Conservation (phyloP, 2,888 invertebrate genomes). For the Heteromurus nitidus region DNA sequence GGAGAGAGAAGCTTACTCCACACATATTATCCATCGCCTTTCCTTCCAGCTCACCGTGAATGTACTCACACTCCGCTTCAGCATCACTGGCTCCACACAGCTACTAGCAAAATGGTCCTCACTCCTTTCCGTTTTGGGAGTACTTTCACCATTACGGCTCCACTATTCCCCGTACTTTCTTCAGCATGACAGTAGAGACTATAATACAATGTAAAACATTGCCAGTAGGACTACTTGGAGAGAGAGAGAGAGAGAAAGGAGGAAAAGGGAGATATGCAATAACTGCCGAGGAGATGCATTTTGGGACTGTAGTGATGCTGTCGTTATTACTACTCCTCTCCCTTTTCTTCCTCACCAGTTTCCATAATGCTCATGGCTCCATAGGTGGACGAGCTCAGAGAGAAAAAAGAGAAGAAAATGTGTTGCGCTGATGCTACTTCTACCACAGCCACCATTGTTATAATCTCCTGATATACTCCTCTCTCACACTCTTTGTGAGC, state of each 20-base stretch:
- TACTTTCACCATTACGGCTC: constrained; percentile 34
- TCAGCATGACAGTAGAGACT: background rate
- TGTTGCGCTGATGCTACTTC: constrained; percentile 8
- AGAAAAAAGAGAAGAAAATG: background rate
- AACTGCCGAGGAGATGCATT: constrained; percentile 4
- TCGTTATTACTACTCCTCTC: constrained; percentile 8
- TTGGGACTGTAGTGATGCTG: constrained; percentile 6
- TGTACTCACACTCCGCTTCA: constrained; percentile 20
- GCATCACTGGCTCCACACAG: background rate
- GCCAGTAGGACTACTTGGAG: background rate
- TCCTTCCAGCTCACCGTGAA: constrained; percentile 2
- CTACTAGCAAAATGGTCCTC: constrained; percentile 24
- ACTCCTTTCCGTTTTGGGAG: constrained; percentile 41
- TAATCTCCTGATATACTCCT: constrained; percentile 14
- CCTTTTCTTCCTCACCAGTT: constrained; percentile 1
- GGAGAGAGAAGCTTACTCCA: background rate
- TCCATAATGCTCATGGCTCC: background rate
- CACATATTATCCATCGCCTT: background rate
- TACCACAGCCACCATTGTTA: background rate
- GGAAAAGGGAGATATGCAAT: background rate
- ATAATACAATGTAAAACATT: background rate
- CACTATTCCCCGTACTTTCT: background rate
- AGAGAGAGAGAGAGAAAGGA: background rate
- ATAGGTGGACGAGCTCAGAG: background rate
- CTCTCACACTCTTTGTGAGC: background rate